Base-by-base conservation (phyloP, 2,113 vertebrate species). In the Zingel zingel region DNA sequence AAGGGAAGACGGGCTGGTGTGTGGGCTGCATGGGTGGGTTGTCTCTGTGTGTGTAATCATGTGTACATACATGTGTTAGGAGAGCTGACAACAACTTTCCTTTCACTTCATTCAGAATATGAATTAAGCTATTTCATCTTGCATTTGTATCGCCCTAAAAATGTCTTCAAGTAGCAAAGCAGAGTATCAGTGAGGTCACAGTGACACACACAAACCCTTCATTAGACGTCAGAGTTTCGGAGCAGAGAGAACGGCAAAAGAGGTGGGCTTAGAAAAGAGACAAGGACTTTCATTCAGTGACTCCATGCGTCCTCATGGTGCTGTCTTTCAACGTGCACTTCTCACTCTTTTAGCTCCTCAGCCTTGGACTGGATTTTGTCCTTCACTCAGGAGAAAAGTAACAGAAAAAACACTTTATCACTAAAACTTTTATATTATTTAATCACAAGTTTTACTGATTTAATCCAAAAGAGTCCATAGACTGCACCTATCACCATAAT, bases 271-370 rank as follows among this genome's bases (percentile, higher is more conserved):
- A 13, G 18, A 14, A 21, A 1, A 36, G 57, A 91, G 85, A 95
- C 94, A 95, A 93, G 85, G 92, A 68, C 77, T 81, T 81, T 92
- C 89, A 91, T 94, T 94, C 91, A 94, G 75, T 1, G 1, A 16
- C 68, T 77, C 61, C 64, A 1, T 74, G 85, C 57, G 30, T 88
- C 56, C 57, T 81, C 56, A 56, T 56, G n/a, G 53, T 25, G 63
- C 62, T 58, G 66, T 92, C 92, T 93, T 89, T 95, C 92, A 93
- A 45, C 91, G 1, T 89, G 87, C 86, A 82, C 88, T 91, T 91
- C 86, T 90, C 79, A 75, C 51, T 76, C 63, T 72, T 82, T 83
- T 48, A 53, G 39, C 75, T 74, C 59, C 39, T 53, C 57, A 15
- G 43, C 67, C 2, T 13, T 18, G 21, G 23, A 71, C 27, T 11